Base-by-base conservation (phyloP, 2,888 invertebrate species). In the Stramonita haemastoma region DNA sequence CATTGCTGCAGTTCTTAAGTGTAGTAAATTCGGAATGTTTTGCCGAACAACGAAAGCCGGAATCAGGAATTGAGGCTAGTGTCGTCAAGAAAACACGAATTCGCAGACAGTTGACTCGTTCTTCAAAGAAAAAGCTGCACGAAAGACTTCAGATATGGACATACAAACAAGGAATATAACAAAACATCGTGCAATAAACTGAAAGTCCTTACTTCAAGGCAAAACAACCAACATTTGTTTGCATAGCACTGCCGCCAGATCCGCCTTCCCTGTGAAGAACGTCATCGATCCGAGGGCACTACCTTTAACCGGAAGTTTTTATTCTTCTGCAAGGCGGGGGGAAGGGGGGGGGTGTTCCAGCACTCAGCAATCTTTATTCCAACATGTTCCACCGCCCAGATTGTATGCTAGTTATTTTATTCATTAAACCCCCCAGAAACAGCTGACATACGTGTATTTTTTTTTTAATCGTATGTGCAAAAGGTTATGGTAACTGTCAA, bases 241-340 rank as follows among this genome's bases (percentile, higher is more conserved):
- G 57, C 84, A 29, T 57, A 57, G 17, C 84, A 57, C 46, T 83
- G 57, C 57, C 84, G 84, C 84, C n/a, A 84, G 84, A 84, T 84
- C 84, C 84, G 84, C 84, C 84, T 84, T 84, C 84, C 29, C 15
- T 26, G 84, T 57, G 84, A 22, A 57, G 57, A 84, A 84, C 84
- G 84, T 84, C 84, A 84, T 84, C 84, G 17, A n/a, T 17, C 11
- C 57, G 29, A n/a, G 84, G 56, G 84, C 46, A 57, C 57, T 15
- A 13, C 29, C n/a, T 83, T 83, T 46, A 15, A 84, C 84, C 56
- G 84, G 84, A 57, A 84, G 29, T n/a, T 60, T 34, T 19, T n/a
- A 0, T 15, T 26, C 15, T 32, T 34, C 32, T 77, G 29, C 77
- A 17, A 19, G 29, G 17, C 34, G 5, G 22, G 34, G 2, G 17